A percentile compares a stretch with the other conserved stretches of the same genome.
These are phyloP conservation scores for Chymomyza costata DNA, from an alignment of 1,140 invertebrate species.

Conservation along the genomic window DNA sequence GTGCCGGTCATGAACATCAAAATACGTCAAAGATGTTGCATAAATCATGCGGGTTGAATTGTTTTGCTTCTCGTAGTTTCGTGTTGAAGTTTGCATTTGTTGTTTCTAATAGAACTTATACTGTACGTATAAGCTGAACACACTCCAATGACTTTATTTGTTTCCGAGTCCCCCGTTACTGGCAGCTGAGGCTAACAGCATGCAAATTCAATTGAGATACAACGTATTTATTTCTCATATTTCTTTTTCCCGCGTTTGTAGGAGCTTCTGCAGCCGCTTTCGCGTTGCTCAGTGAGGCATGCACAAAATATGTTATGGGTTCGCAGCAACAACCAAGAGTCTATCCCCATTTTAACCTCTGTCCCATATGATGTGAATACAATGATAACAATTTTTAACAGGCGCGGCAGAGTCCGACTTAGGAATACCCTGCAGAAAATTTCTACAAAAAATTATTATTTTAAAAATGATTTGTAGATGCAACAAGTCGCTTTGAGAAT, in stretches of 20 bases:
- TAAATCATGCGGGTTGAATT: slow-evolving; percentile 33
- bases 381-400: too few species aligned
- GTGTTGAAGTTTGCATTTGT: slow-evolving; percentile 29
- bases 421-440: too few species aligned
- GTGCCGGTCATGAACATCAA: slow-evolving; percentile 15
- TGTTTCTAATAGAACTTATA: slow-evolving; percentile 21
- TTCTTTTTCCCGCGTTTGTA: not conserved
- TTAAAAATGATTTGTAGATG: too few species aligned
- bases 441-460: too few species aligned
- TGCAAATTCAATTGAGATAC: slow-evolving; percentile 38
- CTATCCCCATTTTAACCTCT: too few species aligned
- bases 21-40: slow-evolving; percentile 40
- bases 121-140: slow-evolving; percentile 3
- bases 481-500: too few species aligned
- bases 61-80: too few species aligned
- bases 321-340: not conserved
- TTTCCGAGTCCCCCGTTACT: too few species aligned
- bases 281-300: slow-evolving; percentile 44
- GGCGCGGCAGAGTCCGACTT: too few species aligned
- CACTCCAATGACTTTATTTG: slow-evolving; percentile 15
- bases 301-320: slow-evolving; percentile 51
- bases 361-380: too few species aligned
- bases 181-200: slow-evolving; percentile 6
- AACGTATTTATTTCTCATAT: slow-evolving; percentile 15
- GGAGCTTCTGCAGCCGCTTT: too few species aligned